phyloP scores from a whole-genome alignment of 2,797 vertebrate species.

The Catamblyrhynchus diadema region DNA sequence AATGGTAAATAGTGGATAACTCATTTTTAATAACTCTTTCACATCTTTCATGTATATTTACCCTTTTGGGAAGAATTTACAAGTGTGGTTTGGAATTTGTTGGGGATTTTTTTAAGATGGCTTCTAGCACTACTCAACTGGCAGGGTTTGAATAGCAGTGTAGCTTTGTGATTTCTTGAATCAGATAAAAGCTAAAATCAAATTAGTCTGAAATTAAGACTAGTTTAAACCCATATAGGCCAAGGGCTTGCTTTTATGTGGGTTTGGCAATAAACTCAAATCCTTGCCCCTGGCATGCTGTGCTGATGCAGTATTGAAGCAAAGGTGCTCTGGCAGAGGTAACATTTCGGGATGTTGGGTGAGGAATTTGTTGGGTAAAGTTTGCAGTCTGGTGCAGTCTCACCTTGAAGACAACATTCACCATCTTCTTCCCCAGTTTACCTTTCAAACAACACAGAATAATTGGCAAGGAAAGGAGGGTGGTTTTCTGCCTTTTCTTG shows the following conservation, averaged over 20 bases:
- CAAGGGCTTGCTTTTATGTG: background rate
- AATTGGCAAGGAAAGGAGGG: background rate
- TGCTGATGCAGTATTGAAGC: background rate
- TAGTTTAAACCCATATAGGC: background rate
- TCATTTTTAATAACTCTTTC: background rate
- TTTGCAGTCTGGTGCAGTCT: background rate
- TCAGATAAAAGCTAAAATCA: background rate
- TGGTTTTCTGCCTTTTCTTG: background rate
- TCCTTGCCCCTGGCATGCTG: background rate
- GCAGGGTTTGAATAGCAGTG: background rate
- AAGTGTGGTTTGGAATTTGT: background rate
- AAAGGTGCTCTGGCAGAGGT: background rate
- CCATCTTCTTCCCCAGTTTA: background rate
- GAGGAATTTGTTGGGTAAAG: background rate
- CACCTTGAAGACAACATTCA: background rate
- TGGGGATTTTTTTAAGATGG: background rate
- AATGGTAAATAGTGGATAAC: conserved; percentile 60
- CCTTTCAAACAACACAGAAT: background rate
- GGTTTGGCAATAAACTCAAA: background rate
- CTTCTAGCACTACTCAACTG: background rate
- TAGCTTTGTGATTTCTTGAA: background rate
- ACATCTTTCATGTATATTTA: background rate
- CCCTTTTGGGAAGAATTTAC: background rate
- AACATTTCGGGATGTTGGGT: background rate
- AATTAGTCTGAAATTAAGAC: background rate